Percentiles rank a stretch among this genome's conserved stretches.
Conservation (phyloP, 2,888 invertebrate genomes). For the Nomada lathburiana region DNA sequence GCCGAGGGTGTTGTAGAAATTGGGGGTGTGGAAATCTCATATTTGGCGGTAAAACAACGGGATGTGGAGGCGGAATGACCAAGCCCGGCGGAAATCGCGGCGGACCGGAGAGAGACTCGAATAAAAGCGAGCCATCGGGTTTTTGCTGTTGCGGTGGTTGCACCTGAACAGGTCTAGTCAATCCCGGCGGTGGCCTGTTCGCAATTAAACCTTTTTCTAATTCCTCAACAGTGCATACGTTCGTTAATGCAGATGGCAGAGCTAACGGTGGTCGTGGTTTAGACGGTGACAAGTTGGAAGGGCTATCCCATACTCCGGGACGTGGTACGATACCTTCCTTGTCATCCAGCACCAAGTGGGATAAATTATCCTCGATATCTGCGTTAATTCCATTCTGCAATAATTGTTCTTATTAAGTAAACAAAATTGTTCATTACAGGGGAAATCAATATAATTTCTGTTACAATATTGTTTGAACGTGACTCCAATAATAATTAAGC, state of each 20-base stretch:
- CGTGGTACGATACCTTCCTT: conserved; percentile 84
- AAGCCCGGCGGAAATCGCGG: conserved; percentile 84
- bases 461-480: no score
- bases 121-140: conserved; percentile 70
- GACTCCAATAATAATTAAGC: no score
- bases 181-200: conserved; percentile 82
- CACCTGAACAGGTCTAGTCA: conserved; percentile 74
- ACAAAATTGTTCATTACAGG: not conserved
- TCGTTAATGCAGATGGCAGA: conserved; percentile 84
- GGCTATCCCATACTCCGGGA: conserved; percentile 85
- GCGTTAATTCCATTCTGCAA: conserved; percentile 77
- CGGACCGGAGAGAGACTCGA: conserved; percentile 75
- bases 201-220: conserved; percentile 89
- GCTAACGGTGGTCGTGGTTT: conserved; percentile 69
- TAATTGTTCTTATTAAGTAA: not conserved
- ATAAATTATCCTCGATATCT: conserved; percentile 86
- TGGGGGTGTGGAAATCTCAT: conserved; percentile 84
- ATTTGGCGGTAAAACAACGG: conserved; percentile 84
- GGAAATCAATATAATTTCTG: not conserved
- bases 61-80: conserved; percentile 77
- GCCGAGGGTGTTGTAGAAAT: conserved; percentile 78
- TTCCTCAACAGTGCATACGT: conserved; percentile 91
- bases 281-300: conserved; percentile 76
- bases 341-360: conserved; percentile 87
- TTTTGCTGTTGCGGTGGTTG: conserved; percentile 74